Percentiles rank a stretch among this genome's conserved stretches.
These are phyloP conservation scores for Mayetiola destructor DNA, from an alignment of 2,888 invertebrate species.

Conservation along the genomic window DNA sequence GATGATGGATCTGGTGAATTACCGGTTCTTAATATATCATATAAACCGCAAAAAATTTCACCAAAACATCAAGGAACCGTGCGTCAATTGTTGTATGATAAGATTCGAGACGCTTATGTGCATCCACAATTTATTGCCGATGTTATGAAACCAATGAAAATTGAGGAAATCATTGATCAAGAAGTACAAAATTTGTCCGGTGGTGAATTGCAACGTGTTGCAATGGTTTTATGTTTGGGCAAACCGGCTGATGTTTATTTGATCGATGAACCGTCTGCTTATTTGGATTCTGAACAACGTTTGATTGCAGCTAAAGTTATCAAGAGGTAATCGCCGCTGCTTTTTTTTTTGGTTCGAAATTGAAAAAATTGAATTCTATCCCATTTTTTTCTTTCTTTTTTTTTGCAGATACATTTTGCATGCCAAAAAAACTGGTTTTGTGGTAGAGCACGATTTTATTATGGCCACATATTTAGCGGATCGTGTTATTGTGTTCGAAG, in stretches of 20 bases:
- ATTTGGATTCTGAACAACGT: conserved; percentile 99
- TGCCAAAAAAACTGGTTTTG: conserved; percentile 98
- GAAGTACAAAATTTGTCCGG: conserved; percentile 97
- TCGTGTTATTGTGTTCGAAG: conserved; percentile 96
- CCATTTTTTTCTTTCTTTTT: too few relatives aligned
- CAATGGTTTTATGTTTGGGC: conserved; percentile 87
- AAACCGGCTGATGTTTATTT: conserved; percentile 98
- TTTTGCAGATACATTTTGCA: conserved; percentile 76
- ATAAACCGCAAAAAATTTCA: conserved; percentile 99
- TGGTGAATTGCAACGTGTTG: conserved; percentile 97
- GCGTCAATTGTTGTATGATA: conserved; percentile 82
- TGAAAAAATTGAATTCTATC: not conserved
- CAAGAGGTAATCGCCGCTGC: conserved; percentile 51
- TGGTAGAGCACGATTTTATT: conserved; percentile 99
- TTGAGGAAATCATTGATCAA: conserved; percentile 94
- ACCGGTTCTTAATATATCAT: conserved; percentile 91
- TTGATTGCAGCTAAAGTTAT: conserved; percentile 98
- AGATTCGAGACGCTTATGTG: conserved; percentile 92
- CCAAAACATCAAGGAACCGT: conserved; percentile 93
- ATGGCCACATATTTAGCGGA: conserved; percentile 99
- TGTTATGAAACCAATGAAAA: conserved; percentile 95
- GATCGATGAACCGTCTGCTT: conserved; percentile 97
- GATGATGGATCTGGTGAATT: conserved; percentile 48
- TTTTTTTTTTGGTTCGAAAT: not conserved
- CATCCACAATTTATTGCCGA: conserved; percentile 98